A percentile compares a stretch with the other conserved stretches of the same genome.
Evolutionary conservation across 1,140 invertebrate species (phyloP).

Genomic region (Harlomillsia oculata): DNA sequence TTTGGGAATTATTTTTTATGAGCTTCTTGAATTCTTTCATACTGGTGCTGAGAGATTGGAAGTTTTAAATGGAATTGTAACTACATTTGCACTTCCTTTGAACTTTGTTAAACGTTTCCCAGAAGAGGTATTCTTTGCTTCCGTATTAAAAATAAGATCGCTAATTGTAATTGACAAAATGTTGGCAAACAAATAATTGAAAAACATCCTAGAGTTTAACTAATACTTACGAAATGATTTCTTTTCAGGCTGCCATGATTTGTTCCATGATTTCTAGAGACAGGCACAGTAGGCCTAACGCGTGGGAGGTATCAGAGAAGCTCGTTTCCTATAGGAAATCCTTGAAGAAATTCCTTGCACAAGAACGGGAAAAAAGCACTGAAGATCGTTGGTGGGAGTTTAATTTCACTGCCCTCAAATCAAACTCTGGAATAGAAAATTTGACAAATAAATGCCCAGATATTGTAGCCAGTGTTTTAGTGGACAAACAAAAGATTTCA

Average conservation of each 20-base stretch:
- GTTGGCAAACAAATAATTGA: too few relatives aligned
- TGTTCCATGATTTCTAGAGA: too few relatives aligned
- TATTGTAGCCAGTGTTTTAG: background rate
- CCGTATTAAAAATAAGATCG: too few relatives aligned
- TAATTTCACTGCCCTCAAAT: background rate
- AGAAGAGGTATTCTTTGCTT: background rate
- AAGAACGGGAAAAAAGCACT: background rate
- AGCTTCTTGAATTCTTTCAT: background rate
- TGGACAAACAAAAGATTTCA: background rate
- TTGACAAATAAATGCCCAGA: background rate
- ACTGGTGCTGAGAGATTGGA: background rate
- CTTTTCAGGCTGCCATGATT: too few relatives aligned
- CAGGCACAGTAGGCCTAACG: too few relatives aligned
- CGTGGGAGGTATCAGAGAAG: background rate
- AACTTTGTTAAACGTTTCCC: background rate
- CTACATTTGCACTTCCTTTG: background rate
- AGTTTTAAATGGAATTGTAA: background rate
- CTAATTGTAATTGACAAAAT: too few relatives aligned
- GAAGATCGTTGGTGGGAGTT: background rate
- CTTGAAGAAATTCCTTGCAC: background rate
- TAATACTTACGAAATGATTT: too few relatives aligned
- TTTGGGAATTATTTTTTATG: background rate
- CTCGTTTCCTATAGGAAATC: background rate
- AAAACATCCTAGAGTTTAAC: too few relatives aligned
- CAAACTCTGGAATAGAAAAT: background rate